phyloP scores from a whole-genome alignment of 2,113 vertebrate species.

The Nyctibius bracteatus region DNA sequence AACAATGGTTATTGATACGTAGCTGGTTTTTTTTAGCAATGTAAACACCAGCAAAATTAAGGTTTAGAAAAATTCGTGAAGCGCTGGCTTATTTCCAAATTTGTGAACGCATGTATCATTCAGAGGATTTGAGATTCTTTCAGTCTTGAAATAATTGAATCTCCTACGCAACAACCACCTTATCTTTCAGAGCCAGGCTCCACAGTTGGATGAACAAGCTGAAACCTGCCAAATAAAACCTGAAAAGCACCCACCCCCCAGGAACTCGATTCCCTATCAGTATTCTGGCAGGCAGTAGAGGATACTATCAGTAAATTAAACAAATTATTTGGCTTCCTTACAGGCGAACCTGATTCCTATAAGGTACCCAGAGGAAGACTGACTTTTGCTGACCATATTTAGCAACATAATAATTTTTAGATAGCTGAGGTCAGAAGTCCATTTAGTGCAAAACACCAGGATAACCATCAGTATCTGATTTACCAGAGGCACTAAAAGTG shows the following conservation, averaged over 20 bases:
- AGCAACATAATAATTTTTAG: neutral
- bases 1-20: accelerated
- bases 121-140: neutral
- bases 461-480: neutral
- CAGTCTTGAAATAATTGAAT: neutral
- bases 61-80: neutral
- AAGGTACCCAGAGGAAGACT: neutral
- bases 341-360: neutral
- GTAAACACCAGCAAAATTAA: neutral
- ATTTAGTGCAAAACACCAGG: neutral
- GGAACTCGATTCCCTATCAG: neutral
- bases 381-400: neutral
- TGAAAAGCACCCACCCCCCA: neutral
- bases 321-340: neutral
- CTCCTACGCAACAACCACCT: neutral
- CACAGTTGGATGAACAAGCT: neutral
- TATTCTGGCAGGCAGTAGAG: neutral
- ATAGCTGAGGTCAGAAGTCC: neutral
- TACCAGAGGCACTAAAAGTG: neutral
- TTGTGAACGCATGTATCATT: neutral
- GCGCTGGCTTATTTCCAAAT: neutral
- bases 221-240: neutral
- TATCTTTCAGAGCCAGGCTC: neutral
- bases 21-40: neutral
- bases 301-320: neutral